phyloP scores from a whole-genome alignment of 2,797 vertebrate species.

The Pseudopleuronectes americanus region DNA sequence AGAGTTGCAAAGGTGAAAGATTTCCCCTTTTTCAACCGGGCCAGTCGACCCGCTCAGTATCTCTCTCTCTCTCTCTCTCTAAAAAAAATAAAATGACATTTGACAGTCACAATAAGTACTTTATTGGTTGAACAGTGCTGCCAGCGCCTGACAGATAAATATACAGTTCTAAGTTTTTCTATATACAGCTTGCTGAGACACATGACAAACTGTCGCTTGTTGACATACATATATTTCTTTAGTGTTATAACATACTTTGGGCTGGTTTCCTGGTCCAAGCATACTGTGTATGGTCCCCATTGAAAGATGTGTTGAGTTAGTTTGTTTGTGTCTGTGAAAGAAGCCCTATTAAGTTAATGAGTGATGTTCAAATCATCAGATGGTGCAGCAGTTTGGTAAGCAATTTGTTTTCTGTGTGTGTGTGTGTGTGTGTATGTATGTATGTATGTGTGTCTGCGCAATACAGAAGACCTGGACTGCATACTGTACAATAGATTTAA shows the following conservation, averaged over 20 bases:
- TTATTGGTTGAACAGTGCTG: conserved; percentile 77
- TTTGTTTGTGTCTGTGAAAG: conserved; percentile 47
- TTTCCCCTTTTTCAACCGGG: too few species aligned
- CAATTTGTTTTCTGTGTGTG: conserved; percentile 35
- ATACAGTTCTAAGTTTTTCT: conserved; percentile 71
- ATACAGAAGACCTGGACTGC: conserved; percentile 56
- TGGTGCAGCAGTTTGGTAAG: conserved; percentile 53
- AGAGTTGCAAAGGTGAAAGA: too few species aligned
- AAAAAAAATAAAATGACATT: conserved; percentile 17
- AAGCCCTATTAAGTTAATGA: conserved; percentile 69
- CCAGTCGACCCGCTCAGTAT: too few species aligned
- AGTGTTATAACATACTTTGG: conserved; percentile 61
- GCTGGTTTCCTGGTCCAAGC: conserved; percentile 61
- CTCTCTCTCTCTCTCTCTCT: too few species aligned
- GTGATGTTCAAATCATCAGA: conserved; percentile 53
- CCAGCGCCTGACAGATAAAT: conserved; percentile 72
- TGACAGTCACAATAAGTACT: conserved; percentile 74
- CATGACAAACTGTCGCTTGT: conserved; percentile 49
- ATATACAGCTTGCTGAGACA: conserved; percentile 73
- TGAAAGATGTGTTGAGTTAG: conserved; percentile 57
- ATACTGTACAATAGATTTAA: conserved; percentile 67
- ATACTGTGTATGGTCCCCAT: conserved; percentile 61
- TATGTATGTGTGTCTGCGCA: background rate
- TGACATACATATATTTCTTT: conserved; percentile 59
- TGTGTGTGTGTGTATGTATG: background rate